Evolutionary conservation across 2,113 vertebrate species (phyloP).

Genomic region (Pogonocichla stellata): DNA sequence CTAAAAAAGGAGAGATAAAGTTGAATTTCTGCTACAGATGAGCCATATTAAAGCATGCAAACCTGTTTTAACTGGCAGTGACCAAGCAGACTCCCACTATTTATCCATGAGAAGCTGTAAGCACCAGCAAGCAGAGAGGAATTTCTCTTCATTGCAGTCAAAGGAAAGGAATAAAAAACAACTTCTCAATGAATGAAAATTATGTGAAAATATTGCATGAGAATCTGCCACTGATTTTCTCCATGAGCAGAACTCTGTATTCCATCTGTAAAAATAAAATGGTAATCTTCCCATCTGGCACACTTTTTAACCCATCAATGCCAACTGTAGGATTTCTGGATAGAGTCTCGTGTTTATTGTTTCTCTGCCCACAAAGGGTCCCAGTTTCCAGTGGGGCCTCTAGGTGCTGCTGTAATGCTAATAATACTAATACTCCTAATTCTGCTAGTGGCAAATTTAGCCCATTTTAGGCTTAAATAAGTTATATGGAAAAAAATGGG

Average conservation of each 20-base stretch:
- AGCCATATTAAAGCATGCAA: not conserved
- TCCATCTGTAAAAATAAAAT: constrained; percentile 13
- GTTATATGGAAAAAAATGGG: not conserved
- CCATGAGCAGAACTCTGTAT: not conserved
- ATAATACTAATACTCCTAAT: not conserved
- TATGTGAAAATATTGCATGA: not conserved
- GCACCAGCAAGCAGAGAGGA: not conserved
- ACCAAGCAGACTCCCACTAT: not conserved
- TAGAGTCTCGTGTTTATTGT: not conserved
- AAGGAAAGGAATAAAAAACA: not conserved
- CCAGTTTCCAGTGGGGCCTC: not conserved
- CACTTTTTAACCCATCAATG: not conserved
- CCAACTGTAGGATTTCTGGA: not conserved
- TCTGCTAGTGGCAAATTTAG: constrained; percentile 15
- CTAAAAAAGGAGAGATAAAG: not conserved
- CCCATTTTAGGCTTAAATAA: constrained; percentile 25
- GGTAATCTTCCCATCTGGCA: not conserved
- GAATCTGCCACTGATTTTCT: not conserved
- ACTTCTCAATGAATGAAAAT: not conserved
- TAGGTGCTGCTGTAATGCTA: constrained; percentile 28
- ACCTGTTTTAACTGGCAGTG: constrained; percentile 31
- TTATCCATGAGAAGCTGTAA: not conserved
- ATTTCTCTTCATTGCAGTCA: not conserved
- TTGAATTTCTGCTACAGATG: constrained; percentile 10
- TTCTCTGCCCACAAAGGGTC: not conserved